Evolutionary conservation across 2,113 vertebrate species (phyloP).

Genomic region (Epinephelus lanceolatus): DNA sequence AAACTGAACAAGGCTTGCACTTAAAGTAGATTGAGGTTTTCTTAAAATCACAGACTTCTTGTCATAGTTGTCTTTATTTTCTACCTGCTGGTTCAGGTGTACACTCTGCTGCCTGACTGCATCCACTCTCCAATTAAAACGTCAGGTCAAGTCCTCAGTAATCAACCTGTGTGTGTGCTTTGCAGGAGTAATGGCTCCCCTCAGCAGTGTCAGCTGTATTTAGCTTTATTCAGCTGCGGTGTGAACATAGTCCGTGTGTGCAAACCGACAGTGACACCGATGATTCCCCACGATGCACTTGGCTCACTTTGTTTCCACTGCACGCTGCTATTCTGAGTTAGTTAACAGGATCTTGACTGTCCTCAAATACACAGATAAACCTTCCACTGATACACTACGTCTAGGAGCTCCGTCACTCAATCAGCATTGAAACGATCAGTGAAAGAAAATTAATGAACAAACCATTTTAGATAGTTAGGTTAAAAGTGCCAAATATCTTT

Average conservation of each 20-base stretch:
- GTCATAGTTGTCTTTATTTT: neutral
- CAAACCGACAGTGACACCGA: neutral
- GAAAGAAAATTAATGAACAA: too few relatives aligned
- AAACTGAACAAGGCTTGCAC: too few relatives aligned
- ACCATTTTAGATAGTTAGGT: too few relatives aligned
- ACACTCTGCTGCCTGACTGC: neutral
- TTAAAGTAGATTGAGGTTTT: too few relatives aligned
- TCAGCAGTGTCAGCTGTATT: neutral
- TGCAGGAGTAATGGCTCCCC: neutral
- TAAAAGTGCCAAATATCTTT: too few relatives aligned
- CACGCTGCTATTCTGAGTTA: neutral
- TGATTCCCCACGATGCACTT: conserved; percentile 1
- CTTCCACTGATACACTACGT: too few relatives aligned
- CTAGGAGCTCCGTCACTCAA: neutral
- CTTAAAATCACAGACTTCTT: too few relatives aligned
- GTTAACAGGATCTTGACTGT: conserved; percentile 11
- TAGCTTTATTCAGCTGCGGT: neutral
- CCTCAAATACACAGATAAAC: neutral
- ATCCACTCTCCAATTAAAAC: neutral
- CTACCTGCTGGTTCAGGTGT: neutral
- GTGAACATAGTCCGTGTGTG: neutral
- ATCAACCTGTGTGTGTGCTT: neutral
- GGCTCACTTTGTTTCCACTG: conserved; percentile 5
- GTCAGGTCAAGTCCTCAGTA: neutral
- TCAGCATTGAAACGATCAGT: too few relatives aligned